phyloP scores from a whole-genome alignment of 37 sponge, comb jelly and placozoan species.

The Oscarella lobularis region DNA sequence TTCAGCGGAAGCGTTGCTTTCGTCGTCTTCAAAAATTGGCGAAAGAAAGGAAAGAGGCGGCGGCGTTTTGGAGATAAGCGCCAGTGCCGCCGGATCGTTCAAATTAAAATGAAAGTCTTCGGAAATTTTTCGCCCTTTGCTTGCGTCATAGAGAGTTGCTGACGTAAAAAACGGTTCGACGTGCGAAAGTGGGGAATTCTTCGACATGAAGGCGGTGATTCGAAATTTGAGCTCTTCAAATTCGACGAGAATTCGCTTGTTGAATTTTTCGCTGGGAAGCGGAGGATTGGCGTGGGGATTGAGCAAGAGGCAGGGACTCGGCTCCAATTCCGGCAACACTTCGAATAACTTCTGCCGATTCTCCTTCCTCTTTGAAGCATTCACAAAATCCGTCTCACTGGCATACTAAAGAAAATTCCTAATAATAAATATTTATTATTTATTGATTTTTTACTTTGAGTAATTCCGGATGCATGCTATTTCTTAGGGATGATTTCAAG shows the following conservation, averaged over 20 bases:
- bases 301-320: constrained; percentile 6
- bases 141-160: constrained; percentile 68
- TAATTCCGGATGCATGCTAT: constrained; percentile 21
- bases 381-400: constrained; percentile 15
- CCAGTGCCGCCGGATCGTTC: constrained; percentile 18
- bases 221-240: not conserved
- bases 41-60: too few species aligned
- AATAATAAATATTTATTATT: not conserved
- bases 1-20: too few species aligned
- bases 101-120: constrained; percentile 84
- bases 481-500: constrained; percentile 7
- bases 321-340: constrained; percentile 53
- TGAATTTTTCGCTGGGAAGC: not conserved
- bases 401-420: constrained; percentile 3
- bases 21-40: too few species aligned
- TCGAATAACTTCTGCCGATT: constrained; percentile 39
- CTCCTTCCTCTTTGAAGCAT: constrained; percentile 10
- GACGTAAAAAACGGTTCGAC: constrained; percentile 79
- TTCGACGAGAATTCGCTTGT: constrained; percentile 2
- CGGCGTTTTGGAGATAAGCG: too few species aligned
- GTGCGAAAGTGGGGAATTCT: constrained; percentile 12
- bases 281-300: not conserved
- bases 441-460: constrained; percentile 19
- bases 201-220: not conserved
- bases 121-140: constrained; percentile 60